Conservation (phyloP, 1,140 invertebrate genomes). For the Melitaea cinxia region DNA sequence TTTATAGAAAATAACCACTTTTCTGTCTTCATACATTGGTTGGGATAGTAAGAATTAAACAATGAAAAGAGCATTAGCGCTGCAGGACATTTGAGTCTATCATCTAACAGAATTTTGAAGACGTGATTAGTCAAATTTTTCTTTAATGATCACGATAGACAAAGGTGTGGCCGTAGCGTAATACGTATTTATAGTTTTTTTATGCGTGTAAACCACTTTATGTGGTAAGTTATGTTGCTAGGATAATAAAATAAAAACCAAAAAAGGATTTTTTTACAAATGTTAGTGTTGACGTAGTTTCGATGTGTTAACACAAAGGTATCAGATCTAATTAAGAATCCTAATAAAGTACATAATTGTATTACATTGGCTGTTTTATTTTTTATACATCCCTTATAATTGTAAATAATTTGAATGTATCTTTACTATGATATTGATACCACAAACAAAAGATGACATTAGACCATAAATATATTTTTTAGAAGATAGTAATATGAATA, state of each 20-base stretch:
- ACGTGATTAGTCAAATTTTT: background rate
- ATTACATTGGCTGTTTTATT: conserved; percentile 54
- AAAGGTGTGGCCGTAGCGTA: conserved; percentile 1
- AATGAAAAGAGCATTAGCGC: background rate
- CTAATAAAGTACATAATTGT: conserved; percentile 77
- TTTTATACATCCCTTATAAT: conserved; percentile 41
- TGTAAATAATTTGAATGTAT: too few species aligned
- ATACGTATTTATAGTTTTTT: conserved; percentile 15
- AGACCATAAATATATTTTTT: too few species aligned
- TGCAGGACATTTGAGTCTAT: conserved; percentile 3
- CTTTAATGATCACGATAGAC: conserved; percentile 1
- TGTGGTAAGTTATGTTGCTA: conserved; percentile 30
- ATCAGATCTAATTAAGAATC: conserved; percentile 73
- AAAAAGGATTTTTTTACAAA: conserved; percentile 66
- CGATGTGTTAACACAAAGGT: conserved; percentile 68
- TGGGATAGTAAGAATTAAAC: background rate
- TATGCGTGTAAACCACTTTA: conserved; percentile 11
- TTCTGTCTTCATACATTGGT: background rate
- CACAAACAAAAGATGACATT: too few species aligned
- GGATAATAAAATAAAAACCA: conserved; percentile 25
- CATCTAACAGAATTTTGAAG: background rate
- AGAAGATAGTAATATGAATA: too few species aligned
- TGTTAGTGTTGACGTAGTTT: conserved; percentile 59
- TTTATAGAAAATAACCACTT: conserved; percentile 18
- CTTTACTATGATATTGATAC: too few species aligned